A percentile compares a stretch with the other conserved stretches of the same genome.
Evolutionary conservation across 2,888 invertebrate genomes (phyloP).

Genomic region (Allolobophora icterica): DNA sequence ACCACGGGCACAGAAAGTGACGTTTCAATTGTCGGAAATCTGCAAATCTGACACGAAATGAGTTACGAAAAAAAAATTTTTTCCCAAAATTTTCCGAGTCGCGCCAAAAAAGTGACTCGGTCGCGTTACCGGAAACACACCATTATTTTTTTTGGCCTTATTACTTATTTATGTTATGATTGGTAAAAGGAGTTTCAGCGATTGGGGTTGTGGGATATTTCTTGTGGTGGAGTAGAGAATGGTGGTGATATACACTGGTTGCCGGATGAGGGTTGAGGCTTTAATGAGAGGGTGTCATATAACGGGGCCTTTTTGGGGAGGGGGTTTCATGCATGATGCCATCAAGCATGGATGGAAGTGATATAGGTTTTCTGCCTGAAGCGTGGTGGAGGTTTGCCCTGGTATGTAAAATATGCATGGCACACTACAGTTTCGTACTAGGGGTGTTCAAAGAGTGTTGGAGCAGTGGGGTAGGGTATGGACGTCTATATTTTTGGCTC

Average conservation of each 20-base stretch:
- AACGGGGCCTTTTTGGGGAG: too few species aligned
- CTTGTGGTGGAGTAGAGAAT: not conserved
- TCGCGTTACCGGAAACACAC: too few species aligned
- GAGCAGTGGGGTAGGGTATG: not conserved
- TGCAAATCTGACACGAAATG: too few species aligned
- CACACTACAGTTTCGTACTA: not conserved
- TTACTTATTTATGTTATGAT: not conserved
- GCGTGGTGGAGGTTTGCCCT: not conserved
- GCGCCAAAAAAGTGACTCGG: too few species aligned
- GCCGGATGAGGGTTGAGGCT: not conserved
- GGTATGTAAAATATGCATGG: not conserved
- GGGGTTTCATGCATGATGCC: not conserved
- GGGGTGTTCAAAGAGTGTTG: not conserved
- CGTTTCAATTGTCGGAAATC: too few species aligned
- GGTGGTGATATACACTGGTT: not conserved
- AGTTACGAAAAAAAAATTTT: too few species aligned
- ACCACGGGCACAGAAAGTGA: too few species aligned
- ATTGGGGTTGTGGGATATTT: not conserved
- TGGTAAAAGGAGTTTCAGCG: not conserved
- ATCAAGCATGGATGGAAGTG: not conserved
- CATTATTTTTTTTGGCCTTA: too few species aligned
- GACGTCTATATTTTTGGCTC: too few species aligned
- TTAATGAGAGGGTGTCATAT: not conserved
- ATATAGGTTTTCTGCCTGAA: not conserved
- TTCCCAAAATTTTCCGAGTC: too few species aligned